Conservation (phyloP, 2,797 vertebrate species). For the Loriculus beryllinus region DNA sequence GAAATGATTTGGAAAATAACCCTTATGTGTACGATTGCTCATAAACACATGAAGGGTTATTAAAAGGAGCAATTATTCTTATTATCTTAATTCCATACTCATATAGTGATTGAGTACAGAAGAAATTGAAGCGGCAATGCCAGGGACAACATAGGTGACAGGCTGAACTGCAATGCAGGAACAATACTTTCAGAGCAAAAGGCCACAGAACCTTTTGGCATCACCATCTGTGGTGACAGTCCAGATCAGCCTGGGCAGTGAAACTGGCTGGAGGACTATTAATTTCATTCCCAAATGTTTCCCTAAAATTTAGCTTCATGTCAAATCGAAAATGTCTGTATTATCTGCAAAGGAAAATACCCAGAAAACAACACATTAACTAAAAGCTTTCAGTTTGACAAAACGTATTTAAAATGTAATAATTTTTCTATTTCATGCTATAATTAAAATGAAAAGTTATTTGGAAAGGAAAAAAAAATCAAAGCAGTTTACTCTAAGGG, state of each 20-base stretch:
- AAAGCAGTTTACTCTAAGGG: background rate
- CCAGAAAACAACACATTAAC: background rate
- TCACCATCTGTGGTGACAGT: background rate
- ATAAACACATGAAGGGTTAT: constrained; percentile 18
- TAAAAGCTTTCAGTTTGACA: background rate
- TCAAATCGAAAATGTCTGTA: background rate
- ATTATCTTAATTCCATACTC: constrained; percentile 24
- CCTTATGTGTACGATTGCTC: background rate
- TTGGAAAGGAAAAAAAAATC: background rate
- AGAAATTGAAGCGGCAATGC: background rate
- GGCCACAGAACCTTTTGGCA: background rate
- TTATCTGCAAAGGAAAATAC: background rate
- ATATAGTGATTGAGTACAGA: background rate
- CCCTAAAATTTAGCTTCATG: background rate
- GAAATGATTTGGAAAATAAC: constrained; percentile 25
- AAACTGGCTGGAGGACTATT: background rate
- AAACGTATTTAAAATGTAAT: background rate
- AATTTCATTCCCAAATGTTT: background rate
- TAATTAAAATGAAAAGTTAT: background rate
- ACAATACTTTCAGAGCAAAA: background rate
- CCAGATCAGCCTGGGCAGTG: background rate
- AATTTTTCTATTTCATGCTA: background rate
- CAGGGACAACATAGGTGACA: background rate
- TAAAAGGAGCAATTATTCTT: constrained; percentile 22
- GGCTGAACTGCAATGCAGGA: background rate